Evolutionary conservation across 2,797 vertebrate genomes (phyloP).

Genomic region (Diplodus puntazzo): DNA sequence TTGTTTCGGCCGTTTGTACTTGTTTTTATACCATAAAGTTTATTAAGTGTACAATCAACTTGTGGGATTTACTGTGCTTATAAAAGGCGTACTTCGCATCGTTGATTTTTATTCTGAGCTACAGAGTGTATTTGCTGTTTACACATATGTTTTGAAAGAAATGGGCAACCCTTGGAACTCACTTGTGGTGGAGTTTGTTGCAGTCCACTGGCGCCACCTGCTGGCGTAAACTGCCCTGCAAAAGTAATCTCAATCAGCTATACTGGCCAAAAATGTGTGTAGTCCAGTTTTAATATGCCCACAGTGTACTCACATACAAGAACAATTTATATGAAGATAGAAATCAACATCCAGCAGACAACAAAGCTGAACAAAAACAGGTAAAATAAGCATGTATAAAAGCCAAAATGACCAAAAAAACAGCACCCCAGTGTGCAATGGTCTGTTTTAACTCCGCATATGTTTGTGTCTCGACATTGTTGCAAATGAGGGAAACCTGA

Average conservation of each 20-base stretch:
- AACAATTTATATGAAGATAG: neutral
- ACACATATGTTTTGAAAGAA: neutral
- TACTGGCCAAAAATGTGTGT: neutral
- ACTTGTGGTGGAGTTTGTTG: fast-evolving
- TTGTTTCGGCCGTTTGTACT: constrained; percentile 74
- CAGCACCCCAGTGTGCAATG: no score
- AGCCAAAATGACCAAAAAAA: neutral
- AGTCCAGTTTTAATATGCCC: neutral
- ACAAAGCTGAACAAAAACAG: neutral
- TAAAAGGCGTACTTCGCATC: constrained; percentile 16
- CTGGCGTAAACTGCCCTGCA: constrained; percentile 19
- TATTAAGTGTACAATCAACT: constrained; percentile 50
- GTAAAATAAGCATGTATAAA: neutral
- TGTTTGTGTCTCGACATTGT: no score
- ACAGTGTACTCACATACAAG: neutral
- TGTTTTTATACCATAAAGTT: constrained; percentile 76
- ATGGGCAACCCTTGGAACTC: neutral
- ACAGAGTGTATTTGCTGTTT: neutral
- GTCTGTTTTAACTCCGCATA: no score
- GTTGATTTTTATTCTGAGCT: neutral
- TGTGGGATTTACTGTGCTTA: constrained; percentile 48
- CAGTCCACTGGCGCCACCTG: constrained; percentile 33
- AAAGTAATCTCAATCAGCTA: neutral
- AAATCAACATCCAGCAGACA: neutral
- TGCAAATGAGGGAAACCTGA: no score